Percentiles rank a stretch among this genome's conserved stretches.
phyloP scores from a whole-genome alignment of 1,140 invertebrate genomes.

The Papilio glaucus region DNA sequence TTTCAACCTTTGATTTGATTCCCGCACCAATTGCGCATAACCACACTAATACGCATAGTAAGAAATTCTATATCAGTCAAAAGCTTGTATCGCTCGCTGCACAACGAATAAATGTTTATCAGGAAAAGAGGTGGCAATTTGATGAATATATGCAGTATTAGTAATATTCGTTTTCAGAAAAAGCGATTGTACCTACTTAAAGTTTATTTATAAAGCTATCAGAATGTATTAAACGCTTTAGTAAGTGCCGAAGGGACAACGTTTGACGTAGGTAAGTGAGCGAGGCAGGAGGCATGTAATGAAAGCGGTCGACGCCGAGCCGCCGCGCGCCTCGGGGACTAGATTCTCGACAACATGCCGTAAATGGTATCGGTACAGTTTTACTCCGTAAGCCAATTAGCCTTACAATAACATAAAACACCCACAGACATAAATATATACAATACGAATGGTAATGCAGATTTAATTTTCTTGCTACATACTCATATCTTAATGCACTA shows the following conservation, averaged over 20 bases:
- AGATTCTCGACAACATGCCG: slow-evolving; percentile 60
- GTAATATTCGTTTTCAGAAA: too few species aligned
- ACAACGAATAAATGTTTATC: too few species aligned
- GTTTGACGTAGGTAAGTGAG: slow-evolving; percentile 45
- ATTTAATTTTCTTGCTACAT: background rate
- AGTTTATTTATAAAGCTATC: background rate
- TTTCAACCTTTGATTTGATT: too few species aligned
- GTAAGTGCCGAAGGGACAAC: slow-evolving; percentile 34
- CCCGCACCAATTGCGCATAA: too few species aligned
- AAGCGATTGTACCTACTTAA: background rate
- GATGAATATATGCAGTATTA: too few species aligned
- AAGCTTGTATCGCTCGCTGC: too few species aligned
- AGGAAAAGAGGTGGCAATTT: too few species aligned
- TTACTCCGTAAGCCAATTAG: slow-evolving; percentile 59
- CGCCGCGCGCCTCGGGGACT: slow-evolving; percentile 47
- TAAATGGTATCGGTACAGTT: slow-evolving; percentile 53
- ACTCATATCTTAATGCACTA: background rate
- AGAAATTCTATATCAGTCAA: too few species aligned
- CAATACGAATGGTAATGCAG: slow-evolving; percentile 23
- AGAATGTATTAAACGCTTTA: slow-evolving; percentile 24
- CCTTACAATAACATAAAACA: slow-evolving; percentile 54
- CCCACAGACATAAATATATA: slow-evolving; percentile 44
- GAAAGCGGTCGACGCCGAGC: slow-evolving; percentile 49
- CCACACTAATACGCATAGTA: too few species aligned
- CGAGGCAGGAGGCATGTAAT: slow-evolving; percentile 48